Conservation (phyloP, 2,888 invertebrate genomes). For the Punctoribates punctum region DNA sequence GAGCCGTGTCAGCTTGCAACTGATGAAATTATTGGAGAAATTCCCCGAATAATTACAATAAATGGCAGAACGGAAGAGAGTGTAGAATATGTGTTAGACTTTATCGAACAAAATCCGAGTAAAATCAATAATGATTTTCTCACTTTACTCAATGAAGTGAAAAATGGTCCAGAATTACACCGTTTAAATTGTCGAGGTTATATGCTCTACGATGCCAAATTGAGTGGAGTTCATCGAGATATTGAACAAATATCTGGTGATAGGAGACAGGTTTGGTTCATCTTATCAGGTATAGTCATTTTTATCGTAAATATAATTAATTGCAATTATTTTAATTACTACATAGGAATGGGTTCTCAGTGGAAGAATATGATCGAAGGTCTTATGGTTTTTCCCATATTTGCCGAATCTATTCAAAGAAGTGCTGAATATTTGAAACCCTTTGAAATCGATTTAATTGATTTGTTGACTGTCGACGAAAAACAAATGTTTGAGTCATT, state of each 20-base stretch:
- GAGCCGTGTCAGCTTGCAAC: background rate
- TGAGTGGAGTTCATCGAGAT: background rate
- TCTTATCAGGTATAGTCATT: conserved; percentile 74
- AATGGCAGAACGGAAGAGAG: conserved; percentile 81
- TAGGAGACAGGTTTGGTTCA: conserved; percentile 83
- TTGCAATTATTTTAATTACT: too few species aligned
- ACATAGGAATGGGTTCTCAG: conserved; percentile 45
- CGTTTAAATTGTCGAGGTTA: conserved; percentile 59
- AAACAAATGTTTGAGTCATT: conserved; percentile 81
- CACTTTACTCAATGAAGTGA: conserved; percentile 68
- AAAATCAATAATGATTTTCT: conserved; percentile 63
- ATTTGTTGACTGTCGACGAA: conserved; percentile 70
- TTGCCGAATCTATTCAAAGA: conserved; percentile 71
- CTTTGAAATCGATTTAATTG: conserved; percentile 75
- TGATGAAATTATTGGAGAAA: conserved; percentile 50
- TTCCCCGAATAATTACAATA: conserved; percentile 67
- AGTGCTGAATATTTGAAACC: conserved; percentile 72
- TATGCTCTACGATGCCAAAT: background rate
- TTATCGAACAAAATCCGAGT: conserved; percentile 55
- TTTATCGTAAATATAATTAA: background rate
- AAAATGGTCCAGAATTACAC: conserved; percentile 51
- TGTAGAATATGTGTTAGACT: conserved; percentile 63
- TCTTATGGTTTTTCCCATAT: conserved; percentile 74
- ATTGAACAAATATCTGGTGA: conserved; percentile 47
- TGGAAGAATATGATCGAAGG: conserved; percentile 94